Evolutionary conservation across 1,140 invertebrate species (phyloP), one percentile per base, ranked within the genome.

Genomic region (Polypedilum pembai): DNA sequence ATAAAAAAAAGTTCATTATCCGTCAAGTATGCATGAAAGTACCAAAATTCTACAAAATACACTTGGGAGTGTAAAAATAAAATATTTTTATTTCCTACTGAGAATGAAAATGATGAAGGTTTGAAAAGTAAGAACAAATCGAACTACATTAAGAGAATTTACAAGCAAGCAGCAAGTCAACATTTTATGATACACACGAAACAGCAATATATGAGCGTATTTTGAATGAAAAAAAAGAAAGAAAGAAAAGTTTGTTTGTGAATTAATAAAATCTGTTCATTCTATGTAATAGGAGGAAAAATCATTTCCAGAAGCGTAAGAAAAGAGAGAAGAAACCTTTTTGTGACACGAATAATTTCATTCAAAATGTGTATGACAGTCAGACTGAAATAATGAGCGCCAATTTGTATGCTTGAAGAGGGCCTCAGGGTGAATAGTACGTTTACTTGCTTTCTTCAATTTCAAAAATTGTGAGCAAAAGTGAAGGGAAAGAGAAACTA

Each of bases 241-340:
- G 24, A 33, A n/a, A n/a, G n/a, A n/a, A n/a, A 45, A 56, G 45
- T 69, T 69, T 69, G 20, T 18, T 69, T 21, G 20, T 69, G 65
- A 69, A 69, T 69, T 69, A 69, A 69, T 69, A 69, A 69, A 69
- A 69, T 69, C 65, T 69, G 65, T 69, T 69, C 65, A 18, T 18
- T 69, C 7, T 10, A 20, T 69, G 20, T 69, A n/a, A 20, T 21
- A n/a, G n/a, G 63, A 3, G 10, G 24, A 33, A 33, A 56, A 56
- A 56, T 56, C 45, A 56, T 56, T 56, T 56, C 45, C 45, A 56
- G 65, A 69, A 21, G 65, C 17, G 17, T 20, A 20, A 69, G 17
- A 21, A 69, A 21, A 69, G n/a, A 21, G 8, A 69, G 17, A 69
- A 20, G 8, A 69, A 69, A 69, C 65, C 8, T 10, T 69, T 69